Evolutionary conservation across 1,140 invertebrate species (phyloP).

Genomic region (Eriocheir sinensis): DNA sequence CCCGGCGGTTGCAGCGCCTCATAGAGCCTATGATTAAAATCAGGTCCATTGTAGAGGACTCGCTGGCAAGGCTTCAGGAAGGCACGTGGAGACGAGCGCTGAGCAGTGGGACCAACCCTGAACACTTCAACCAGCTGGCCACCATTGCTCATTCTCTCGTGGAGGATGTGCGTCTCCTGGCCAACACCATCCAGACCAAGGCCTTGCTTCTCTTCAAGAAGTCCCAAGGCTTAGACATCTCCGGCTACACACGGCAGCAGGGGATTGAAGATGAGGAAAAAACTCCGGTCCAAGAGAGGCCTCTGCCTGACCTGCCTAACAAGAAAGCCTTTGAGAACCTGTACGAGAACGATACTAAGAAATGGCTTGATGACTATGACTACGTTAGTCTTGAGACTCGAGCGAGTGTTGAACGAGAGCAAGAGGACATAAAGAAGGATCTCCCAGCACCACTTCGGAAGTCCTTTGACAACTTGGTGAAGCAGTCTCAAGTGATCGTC

Average conservation of each 20-base stretch:
- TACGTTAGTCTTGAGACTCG: constrained; percentile 95
- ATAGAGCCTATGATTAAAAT: constrained; percentile 71
- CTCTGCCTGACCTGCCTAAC: constrained; percentile 72
- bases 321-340: constrained; percentile 75
- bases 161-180: constrained; percentile 78
- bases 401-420: constrained; percentile 87
- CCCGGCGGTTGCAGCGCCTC: constrained; percentile 64
- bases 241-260: constrained; percentile 74
- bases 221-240: constrained; percentile 79
- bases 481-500: constrained; percentile 83
- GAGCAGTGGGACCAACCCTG: constrained; percentile 82
- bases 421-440: constrained; percentile 88
- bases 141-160: constrained; percentile 79
- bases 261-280: constrained; percentile 79
- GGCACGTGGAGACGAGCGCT: constrained; percentile 80
- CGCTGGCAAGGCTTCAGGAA: constrained; percentile 59
- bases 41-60: constrained; percentile 63
- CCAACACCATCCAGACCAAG: constrained; percentile 76
- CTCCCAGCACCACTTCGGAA: constrained; percentile 88
- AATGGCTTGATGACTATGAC: constrained; percentile 91
- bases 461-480: constrained; percentile 88
- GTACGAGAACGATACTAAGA: constrained; percentile 80
- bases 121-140: constrained; percentile 80
- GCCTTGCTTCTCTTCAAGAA: constrained; percentile 78
- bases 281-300: constrained; percentile 71